phyloP scores from a whole-genome alignment of 2,888 invertebrate genomes.

The Idaea straminata region DNA sequence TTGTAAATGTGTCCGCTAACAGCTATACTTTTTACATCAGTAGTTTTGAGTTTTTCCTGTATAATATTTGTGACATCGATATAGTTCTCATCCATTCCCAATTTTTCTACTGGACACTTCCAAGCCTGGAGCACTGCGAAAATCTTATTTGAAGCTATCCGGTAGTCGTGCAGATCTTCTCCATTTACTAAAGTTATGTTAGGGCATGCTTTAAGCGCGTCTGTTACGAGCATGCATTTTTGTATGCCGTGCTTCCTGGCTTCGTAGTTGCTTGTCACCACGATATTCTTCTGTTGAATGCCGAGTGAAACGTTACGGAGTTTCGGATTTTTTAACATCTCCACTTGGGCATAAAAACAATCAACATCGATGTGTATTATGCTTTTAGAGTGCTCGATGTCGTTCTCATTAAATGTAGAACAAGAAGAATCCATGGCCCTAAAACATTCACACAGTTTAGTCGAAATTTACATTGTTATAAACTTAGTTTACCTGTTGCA shows the following conservation, averaged over 20 bases:
- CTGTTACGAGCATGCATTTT: conserved; percentile 89
- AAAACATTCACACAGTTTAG: conserved; percentile 58
- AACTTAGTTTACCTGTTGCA: conserved; percentile 68
- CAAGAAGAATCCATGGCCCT: conserved; percentile 75
- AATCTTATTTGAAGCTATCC: conserved; percentile 88
- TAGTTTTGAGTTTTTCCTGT: conserved; percentile 71
- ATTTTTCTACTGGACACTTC: conserved; percentile 87
- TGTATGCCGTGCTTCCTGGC: conserved; percentile 87
- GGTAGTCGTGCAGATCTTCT: conserved; percentile 90
- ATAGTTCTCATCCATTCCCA: conserved; percentile 93
- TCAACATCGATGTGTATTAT: conserved; percentile 91
- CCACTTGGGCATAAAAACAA: conserved; percentile 93
- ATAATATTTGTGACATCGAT: conserved; percentile 88
- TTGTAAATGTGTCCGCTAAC: conserved; percentile 81
- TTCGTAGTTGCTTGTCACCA: conserved; percentile 92
- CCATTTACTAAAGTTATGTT: conserved; percentile 88
- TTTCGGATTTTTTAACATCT: conserved; percentile 86
- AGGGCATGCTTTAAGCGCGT: conserved; percentile 87
- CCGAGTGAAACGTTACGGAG: conserved; percentile 85
- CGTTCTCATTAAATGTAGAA: conserved; percentile 60
- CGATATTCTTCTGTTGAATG: conserved; percentile 90
- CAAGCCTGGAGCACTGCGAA: conserved; percentile 85
- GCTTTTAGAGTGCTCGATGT: conserved; percentile 81
- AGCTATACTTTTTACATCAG: conserved; percentile 48
- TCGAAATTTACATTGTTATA: conserved; percentile 64